Evolutionary conservation across 2,888 invertebrate genomes (phyloP), one percentile per base, ranked within the genome.

Genomic region (Hypselothyrea guttata): DNA sequence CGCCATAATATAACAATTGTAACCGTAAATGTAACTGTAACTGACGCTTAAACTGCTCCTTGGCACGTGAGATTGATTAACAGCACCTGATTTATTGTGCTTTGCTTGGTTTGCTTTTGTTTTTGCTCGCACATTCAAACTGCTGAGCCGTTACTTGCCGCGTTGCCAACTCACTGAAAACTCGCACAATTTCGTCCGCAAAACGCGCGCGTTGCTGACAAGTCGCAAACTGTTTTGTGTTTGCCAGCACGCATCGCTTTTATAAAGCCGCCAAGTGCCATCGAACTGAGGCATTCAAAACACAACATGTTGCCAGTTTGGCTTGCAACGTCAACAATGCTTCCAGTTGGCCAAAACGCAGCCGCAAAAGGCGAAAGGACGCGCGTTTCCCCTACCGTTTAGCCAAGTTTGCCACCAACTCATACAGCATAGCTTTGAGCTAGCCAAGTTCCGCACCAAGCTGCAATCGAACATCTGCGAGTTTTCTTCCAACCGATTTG

Each of bases 1-100:
- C 22, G 22, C n/a, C n/a, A n/a, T 7, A 18, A 22, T 22, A 35
- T 13, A 35, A 35, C 8, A 35, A 35, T 15, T 9, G 18, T 15
- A 9, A 52, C 63, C 38, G 56, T 15, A 46, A 48, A 33, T 13
- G n/a, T 40, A 61, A 56, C 28, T 38, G 49, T 22, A 49, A 41
- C 31, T 28, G 9, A 30, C n/a, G 44, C 33, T 48, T 71, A 66
- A 81, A 70, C 60, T 52, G 63, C 67, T 51, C 67, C 33, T 31
- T 69, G 58, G 73, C 75, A 78, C 72, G 75, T 72, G 73, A 78
- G 82, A 78, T 77, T 78, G 83, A 83, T 78, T 76, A 79, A n/a
- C n/a, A 69, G 52, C 56, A 66, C 41, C 59, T 82, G 74, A 78
- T 75, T 78, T 82, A 78, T 75, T 57, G 47, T 45, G 22, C n/a